These are phyloP conservation scores for Cerastoderma edule DNA, from an alignment of 2,888 invertebrate genomes.

Conservation along the genomic window DNA sequence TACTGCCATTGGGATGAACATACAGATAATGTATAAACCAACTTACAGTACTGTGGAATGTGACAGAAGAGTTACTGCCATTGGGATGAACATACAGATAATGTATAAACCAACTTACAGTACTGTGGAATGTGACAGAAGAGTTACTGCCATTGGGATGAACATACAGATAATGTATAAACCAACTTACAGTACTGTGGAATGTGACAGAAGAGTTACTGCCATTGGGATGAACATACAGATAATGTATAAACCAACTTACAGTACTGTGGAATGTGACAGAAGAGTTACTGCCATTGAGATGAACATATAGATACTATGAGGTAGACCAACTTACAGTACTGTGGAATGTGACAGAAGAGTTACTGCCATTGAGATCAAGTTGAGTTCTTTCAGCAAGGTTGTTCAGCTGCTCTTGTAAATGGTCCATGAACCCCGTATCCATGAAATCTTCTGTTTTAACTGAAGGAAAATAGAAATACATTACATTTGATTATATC, in stretches of 20 bases:
- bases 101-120: slow-evolving; percentile 12
- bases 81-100: background rate
- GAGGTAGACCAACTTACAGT: no score
- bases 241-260: no score
- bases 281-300: no score
- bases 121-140: slow-evolving; percentile 30
- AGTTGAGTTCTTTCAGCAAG: slow-evolving; percentile 83
- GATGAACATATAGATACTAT: no score
- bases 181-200: no score
- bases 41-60: slow-evolving; percentile 27
- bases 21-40: no score
- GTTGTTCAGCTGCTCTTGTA: slow-evolving; percentile 91
- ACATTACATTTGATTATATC: no score
- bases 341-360: slow-evolving; percentile 83
- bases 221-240: no score
- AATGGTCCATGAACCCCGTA: slow-evolving; percentile 95
- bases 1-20: slow-evolving; percentile 70
- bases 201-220: no score
- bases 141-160: no score
- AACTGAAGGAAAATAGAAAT: slow-evolving; percentile 86
- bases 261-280: no score
- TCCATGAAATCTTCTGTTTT: slow-evolving; percentile 98
- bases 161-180: no score
- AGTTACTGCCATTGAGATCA: slow-evolving; percentile 77
- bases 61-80: background rate